These are phyloP conservation scores for Rhynchomys soricoides DNA, from an alignment of 2,113 vertebrate species.

Conservation along the genomic window DNA sequence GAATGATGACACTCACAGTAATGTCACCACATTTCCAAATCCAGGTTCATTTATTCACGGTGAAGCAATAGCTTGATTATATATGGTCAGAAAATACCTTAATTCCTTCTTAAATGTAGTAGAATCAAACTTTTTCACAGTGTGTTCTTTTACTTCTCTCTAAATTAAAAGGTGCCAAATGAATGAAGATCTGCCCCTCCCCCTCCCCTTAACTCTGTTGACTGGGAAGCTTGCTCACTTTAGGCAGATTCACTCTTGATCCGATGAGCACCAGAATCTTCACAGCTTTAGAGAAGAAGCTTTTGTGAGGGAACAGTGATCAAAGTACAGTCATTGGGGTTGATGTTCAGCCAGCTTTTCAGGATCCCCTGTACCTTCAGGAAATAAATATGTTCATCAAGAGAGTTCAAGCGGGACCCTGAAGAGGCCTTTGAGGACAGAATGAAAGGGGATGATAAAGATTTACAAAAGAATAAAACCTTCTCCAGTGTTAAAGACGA, in stretches of 20 bases:
- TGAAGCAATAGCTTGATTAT: background rate
- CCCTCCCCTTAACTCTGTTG: background rate
- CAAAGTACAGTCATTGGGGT: background rate
- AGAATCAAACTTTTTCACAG: background rate
- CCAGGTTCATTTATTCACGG: background rate
- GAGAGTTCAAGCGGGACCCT: background rate
- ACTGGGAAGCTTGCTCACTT: background rate
- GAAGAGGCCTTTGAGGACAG: background rate
- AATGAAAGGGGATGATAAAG: background rate
- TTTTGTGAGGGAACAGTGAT: background rate
- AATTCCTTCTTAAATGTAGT: background rate
- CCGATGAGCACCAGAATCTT: background rate
- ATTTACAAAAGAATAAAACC: conserved; percentile 44
- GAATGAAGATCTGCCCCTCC: background rate
- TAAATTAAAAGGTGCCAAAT: conserved; percentile 29
- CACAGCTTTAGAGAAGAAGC: background rate
- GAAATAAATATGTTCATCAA: background rate
- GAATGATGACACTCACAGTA: background rate
- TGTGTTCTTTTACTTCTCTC: background rate
- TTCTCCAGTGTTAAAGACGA: background rate
- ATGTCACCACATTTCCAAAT: background rate
- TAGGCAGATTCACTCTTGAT: background rate
- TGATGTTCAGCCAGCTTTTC: background rate
- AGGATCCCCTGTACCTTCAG: background rate
- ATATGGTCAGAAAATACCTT: background rate